phyloP scores from a whole-genome alignment of 1,140 invertebrate genomes.

The Zaprionus capensis region DNA sequence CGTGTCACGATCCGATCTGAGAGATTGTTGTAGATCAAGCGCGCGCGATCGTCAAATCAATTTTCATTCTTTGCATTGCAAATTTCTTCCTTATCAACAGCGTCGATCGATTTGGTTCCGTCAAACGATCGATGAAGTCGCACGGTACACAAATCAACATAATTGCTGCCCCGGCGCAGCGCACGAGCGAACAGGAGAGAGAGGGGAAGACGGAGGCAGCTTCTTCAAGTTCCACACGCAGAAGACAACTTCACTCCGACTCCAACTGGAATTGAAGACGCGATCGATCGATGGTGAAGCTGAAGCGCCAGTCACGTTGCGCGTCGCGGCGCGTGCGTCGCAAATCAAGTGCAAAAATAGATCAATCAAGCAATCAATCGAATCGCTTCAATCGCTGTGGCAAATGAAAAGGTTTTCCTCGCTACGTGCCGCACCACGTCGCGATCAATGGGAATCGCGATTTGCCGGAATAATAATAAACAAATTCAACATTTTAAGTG shows the following conservation, averaged over 20 bases:
- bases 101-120: constrained; percentile 27
- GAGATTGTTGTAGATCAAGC: constrained; percentile 22
- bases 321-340: constrained; percentile 73
- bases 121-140: constrained; percentile 53
- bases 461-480: constrained; percentile 38
- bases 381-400: constrained; percentile 60
- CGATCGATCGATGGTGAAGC: constrained; percentile 19
- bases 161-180: constrained; percentile 64
- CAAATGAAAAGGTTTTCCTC: constrained; percentile 50
- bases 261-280: constrained; percentile 31
- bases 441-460: constrained; percentile 55
- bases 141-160: constrained; percentile 77
- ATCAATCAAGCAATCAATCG: constrained; percentile 82
- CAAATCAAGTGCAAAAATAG: constrained; percentile 83
- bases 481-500: constrained; percentile 58
- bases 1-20: constrained; percentile 53
- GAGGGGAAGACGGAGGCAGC: neutral
- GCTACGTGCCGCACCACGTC: constrained; percentile 41
- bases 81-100: constrained; percentile 70
- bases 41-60: constrained; percentile 74
- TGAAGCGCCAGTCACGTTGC: constrained; percentile 77
- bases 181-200: constrained; percentile 9
- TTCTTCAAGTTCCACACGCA: constrained; percentile 11
- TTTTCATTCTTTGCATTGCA: constrained; percentile 80
- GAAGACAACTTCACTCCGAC: constrained; percentile 28